phyloP scores from a whole-genome alignment of 2,888 invertebrate genomes.

The Amorpha juglandis region DNA sequence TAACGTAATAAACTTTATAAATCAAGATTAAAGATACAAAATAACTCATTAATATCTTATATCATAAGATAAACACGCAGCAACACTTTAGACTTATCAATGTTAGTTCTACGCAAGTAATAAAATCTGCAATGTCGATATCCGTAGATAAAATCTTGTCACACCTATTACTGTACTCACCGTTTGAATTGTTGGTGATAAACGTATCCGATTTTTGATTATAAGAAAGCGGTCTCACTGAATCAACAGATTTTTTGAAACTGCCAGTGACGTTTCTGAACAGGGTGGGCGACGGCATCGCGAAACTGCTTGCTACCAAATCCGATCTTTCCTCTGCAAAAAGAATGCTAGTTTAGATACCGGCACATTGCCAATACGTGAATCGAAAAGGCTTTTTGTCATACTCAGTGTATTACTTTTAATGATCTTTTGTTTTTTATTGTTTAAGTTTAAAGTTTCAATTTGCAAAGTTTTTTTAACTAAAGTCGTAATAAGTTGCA shows the following conservation, averaged over 20 bases:
- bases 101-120: not conserved
- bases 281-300: slow-evolving; percentile 46
- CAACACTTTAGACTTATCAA: not conserved
- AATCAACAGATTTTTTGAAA: slow-evolving; percentile 43
- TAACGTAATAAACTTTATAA: not conserved
- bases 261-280: slow-evolving; percentile 58
- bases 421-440: not conserved
- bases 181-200: slow-evolving; percentile 33
- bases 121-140: not conserved
- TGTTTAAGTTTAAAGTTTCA: not conserved
- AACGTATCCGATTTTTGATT: slow-evolving; percentile 51
- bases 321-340: slow-evolving; percentile 71
- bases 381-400: not conserved
- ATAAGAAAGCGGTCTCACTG: slow-evolving; percentile 65
- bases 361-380: not conserved
- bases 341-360: not conserved
- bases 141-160: not conserved
- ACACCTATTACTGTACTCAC: slow-evolving; percentile 29
- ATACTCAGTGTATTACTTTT: not conserved
- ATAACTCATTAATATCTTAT: not conserved
- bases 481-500: too few relatives aligned
- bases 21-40: not conserved
- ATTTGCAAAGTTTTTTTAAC: too few relatives aligned
- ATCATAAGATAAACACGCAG: not conserved
- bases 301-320: slow-evolving; percentile 40